Evolutionary conservation across 2,797 vertebrate genomes (phyloP).

Genomic region (Acrossocheilus fasciatus): DNA sequence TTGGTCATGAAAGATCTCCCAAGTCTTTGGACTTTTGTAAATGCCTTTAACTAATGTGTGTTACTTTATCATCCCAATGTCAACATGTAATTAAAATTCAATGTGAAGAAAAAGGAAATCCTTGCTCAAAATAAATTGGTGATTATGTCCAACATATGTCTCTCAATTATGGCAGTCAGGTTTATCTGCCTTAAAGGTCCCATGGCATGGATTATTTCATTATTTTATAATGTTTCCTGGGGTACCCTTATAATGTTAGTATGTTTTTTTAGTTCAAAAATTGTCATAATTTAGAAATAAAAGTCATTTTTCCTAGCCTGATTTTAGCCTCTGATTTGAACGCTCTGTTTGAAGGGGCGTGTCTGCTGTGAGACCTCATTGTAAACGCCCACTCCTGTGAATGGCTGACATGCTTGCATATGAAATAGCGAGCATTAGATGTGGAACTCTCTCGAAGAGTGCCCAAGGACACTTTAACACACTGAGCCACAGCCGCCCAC

Average conservation of each 20-base stretch:
- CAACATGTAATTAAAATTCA: not conserved
- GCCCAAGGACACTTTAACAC: not conserved
- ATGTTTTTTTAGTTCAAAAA: too few species aligned
- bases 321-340: not conserved
- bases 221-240: too few species aligned
- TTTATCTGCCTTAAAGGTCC: too few species aligned
- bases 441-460: too few species aligned
- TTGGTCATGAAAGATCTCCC: not conserved
- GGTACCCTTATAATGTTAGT: too few species aligned
- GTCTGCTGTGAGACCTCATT: not conserved
- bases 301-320: too few species aligned
- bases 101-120: not conserved
- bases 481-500: not conserved
- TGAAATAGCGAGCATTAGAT: too few species aligned
- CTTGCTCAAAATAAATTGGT: not conserved
- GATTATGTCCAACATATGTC: too few species aligned
- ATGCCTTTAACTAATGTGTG: not conserved
- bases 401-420: not conserved
- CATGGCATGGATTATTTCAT: too few species aligned
- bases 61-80: not conserved
- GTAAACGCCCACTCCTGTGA: not conserved
- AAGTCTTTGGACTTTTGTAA: constrained; percentile 4
- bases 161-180: too few species aligned
- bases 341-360: not conserved
- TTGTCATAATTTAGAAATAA: too few species aligned